Base-by-base conservation (phyloP, 2,797 vertebrate genomes). In the Pristis pectinata region DNA sequence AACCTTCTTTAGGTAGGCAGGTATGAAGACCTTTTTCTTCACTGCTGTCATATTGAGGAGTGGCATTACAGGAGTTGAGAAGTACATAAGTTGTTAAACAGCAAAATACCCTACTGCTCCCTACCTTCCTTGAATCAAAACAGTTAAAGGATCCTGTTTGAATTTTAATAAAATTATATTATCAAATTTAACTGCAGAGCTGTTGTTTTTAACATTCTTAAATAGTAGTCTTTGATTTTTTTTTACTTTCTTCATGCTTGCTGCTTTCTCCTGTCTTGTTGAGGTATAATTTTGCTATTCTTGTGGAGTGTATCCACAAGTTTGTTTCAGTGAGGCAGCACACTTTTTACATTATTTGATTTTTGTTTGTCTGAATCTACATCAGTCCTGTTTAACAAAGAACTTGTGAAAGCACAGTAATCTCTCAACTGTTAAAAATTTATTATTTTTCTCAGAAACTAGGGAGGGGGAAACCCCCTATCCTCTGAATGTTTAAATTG, bases 21-120 rank as follows among this genome's bases (percentile, higher is more conserved):
- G 98, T 98, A 98, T 97, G 96, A 97, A 97, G 98, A 98, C 98
- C 98, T 98, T 97, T 97, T 96, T 97, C 97, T 96, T 97, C 97
- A 97, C 98, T 97, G 97, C 98, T 98, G 98, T 97, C 98, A 97
- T 98, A 97, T 98, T 97, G 98, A 97, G 97, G 98, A 97, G 97
- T 97, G 96, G 97, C 96, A 96, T 96, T 96, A 96, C 96, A 96
- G 96, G 96, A 96, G 95, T 95, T 95, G 95, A 94, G 96, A 22
- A 67, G 79, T 95, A 95, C 96, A 96, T 95, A 96, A 96, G 97
- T 97, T 96, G 96, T 96, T 97, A 97, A 96, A 96, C 95, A 95
- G 96, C 95, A 94, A 0, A 95, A 95, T 15, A 95, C 95, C 82
- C 95, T 95, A 95, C 94, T 92, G 53, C 93, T 17, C 67, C 92